A percentile compares a stretch with the other conserved stretches of the same genome.
These are phyloP conservation scores for Aegotheles bennettii DNA, from an alignment of 2,113 vertebrate genomes.

Conservation along the genomic window DNA sequence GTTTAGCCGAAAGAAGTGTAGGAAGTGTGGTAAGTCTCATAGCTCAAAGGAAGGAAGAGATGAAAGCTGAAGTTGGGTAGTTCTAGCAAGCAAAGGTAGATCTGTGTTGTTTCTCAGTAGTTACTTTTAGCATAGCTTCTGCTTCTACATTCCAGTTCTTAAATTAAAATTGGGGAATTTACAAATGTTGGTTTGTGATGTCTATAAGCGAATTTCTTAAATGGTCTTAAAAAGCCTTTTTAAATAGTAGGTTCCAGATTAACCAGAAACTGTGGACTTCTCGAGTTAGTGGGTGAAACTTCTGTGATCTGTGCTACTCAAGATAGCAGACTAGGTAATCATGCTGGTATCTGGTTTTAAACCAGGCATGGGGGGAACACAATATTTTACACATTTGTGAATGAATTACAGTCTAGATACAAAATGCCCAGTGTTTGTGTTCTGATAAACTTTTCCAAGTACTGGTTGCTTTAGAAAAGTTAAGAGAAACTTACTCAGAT, in stretches of 20 bases:
- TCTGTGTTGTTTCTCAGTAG: not conserved
- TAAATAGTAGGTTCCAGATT: not conserved
- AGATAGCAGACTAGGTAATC: not conserved
- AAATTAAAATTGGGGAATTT: not conserved
- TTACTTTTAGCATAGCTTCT: not conserved
- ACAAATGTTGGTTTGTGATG: not conserved
- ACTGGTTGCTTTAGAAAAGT: not conserved
- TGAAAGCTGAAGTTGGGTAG: not conserved
- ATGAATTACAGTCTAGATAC: not conserved
- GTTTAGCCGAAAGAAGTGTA: not conserved
- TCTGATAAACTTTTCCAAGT: not conserved
- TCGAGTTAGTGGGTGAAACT: not conserved
- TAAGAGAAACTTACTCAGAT: not conserved
- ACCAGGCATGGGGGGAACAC: accelerated
- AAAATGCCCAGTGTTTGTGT: not conserved
- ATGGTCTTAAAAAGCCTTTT: not conserved
- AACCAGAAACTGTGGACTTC: not conserved
- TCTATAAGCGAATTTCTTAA: not conserved
- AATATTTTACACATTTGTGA: not conserved
- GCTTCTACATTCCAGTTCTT: not conserved
- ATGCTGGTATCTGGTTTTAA: not conserved
- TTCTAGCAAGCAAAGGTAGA: not conserved
- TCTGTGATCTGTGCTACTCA: not conserved
- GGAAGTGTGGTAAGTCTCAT: not conserved
- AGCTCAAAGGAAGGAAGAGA: not conserved